phyloP scores from a whole-genome alignment of 92 coral and sea anemone genomes.

The Zoanthus solanderi region DNA sequence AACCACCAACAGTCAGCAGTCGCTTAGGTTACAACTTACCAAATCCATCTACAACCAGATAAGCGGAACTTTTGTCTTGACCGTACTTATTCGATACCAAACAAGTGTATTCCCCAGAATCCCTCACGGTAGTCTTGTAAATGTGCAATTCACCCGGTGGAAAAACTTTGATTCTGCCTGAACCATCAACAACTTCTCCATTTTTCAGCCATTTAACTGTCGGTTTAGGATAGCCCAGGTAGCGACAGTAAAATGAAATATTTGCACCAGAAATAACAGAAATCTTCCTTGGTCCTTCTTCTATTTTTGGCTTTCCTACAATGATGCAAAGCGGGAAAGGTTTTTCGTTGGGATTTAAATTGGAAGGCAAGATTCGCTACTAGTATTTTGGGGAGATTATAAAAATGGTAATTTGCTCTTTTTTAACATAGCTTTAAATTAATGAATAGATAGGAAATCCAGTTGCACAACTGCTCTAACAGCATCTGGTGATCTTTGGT shows the following conservation, averaged over 20 bases:
- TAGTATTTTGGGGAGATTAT: too few relatives aligned
- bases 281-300: slow-evolving; percentile 60
- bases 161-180: slow-evolving; percentile 7
- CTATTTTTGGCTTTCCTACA: slow-evolving; percentile 68
- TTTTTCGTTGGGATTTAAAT: too few relatives aligned
- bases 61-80: slow-evolving; percentile 57
- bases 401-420: too few relatives aligned
- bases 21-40: slow-evolving; percentile 44
- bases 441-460: too few relatives aligned
- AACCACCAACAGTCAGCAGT: too few relatives aligned
- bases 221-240: slow-evolving; percentile 69
- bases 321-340: background rate
- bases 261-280: slow-evolving; percentile 75
- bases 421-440: too few relatives aligned
- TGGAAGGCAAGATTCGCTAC: too few relatives aligned
- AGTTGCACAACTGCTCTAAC: too few relatives aligned
- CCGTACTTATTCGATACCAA: slow-evolving; percentile 64
- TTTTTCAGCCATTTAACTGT: slow-evolving; percentile 64
- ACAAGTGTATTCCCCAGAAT: slow-evolving; percentile 79
- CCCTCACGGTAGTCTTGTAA: slow-evolving; percentile 49
- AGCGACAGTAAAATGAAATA: slow-evolving; percentile 71
- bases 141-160: slow-evolving; percentile 29
- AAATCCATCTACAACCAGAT: slow-evolving; percentile 75
- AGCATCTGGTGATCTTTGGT: too few relatives aligned
- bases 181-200: slow-evolving; percentile 19